Base-by-base conservation (phyloP, 1,140 invertebrate genomes). In the Tetranychus cinnabarinus region DNA sequence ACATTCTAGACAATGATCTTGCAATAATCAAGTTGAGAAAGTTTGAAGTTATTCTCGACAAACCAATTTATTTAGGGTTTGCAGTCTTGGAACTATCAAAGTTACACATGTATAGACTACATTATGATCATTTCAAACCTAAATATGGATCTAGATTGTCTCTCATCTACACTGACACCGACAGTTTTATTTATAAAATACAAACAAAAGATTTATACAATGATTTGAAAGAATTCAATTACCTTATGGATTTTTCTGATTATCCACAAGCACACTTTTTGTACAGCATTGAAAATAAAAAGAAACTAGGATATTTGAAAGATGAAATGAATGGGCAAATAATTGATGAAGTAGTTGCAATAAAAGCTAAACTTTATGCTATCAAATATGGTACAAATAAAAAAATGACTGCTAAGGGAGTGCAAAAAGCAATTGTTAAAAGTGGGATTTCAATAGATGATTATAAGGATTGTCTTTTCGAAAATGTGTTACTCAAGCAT, bases 261-360 rank as follows among this genome's bases (percentile, higher is more conserved):
- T 67, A 67, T 63, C n/a, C 34, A 56, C 47, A 67, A 64, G 50
- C 64, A 12, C 48, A 63, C 63, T 61, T 12, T 0, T 35, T 64
- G 61, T 52, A 52, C n/a, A 15, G 33, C 68, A 8, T 65, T 54
- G 10, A 70, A 50, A 76, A 76, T 65, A 75, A 74, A 66, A 77
- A 78, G 64, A 69, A 74, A 5, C 35, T 74, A 3, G 74, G 75
- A 10, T 71, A 74, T 67, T 72, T 77, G 65, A 78, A 76, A 67
- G 74, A 76, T 69, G 75, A 78, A 67, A 67, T 67, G 35, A 69
- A 68, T 63, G 71, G 71, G 10, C 61, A 60, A 60, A 66, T 70
- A 48, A 69, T 76, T 52, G 63, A 48, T 13, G 68, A 72, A 66
- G 76, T 71, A 69, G 60, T 73, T 52, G 72, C 71, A 15, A 60